phyloP scores from a whole-genome alignment of 2,797 vertebrate genomes.

The Perodicticus potto region DNA sequence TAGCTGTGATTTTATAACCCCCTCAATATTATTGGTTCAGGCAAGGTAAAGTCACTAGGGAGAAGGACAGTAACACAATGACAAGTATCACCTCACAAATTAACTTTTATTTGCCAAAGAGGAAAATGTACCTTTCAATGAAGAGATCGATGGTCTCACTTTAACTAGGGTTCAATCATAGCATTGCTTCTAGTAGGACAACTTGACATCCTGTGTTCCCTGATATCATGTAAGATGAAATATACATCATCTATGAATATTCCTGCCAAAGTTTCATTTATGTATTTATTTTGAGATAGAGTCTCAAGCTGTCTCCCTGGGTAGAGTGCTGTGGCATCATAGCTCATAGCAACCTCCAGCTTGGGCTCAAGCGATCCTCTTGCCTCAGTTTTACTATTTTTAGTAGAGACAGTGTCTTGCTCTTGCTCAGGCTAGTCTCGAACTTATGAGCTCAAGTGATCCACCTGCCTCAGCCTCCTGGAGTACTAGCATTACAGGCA shows the following conservation, averaged over 20 bases:
- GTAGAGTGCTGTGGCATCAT: no score
- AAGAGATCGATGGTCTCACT: neutral
- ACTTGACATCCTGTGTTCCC: neutral
- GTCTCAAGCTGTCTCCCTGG: no score
- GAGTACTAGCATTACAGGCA: no score
- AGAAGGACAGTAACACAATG: constrained; percentile 26
- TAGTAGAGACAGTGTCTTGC: no score
- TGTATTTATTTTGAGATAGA: no score
- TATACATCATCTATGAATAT: neutral
- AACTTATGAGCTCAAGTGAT: no score
- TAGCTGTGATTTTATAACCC: neutral
- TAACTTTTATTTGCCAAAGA: constrained; percentile 36
- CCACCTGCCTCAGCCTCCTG: no score
- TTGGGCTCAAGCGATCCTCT: no score
- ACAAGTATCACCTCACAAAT: neutral
- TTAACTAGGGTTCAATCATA: neutral
- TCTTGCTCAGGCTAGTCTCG: no score
- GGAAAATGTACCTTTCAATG: constrained; percentile 4
- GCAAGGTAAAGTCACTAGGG: constrained; percentile 31
- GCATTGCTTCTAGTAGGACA: neutral
- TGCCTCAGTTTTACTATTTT: no score
- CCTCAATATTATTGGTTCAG: neutral
- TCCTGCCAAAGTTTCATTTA: neutral
- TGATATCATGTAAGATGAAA: neutral
- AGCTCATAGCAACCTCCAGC: no score